A percentile compares a stretch with the other conserved stretches of the same genome.
Conservation (phyloP, 2,797 vertebrate species). For the Enteromius anoplus region DNA sequence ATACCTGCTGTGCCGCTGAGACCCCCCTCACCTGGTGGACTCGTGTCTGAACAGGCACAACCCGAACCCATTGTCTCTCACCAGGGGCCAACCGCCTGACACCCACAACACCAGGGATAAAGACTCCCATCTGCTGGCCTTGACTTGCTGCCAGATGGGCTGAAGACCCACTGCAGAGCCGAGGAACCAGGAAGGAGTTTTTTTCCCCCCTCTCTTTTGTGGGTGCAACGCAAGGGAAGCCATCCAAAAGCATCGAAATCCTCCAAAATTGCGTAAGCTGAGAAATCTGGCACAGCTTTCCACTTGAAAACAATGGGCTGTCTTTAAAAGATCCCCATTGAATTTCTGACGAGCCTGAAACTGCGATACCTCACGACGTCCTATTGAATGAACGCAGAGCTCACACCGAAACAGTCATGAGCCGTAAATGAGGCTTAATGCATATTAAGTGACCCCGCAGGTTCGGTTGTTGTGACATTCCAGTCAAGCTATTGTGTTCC, state of each 20-base stretch:
- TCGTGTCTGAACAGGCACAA: constrained; percentile 80
- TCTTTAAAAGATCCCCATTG: constrained; percentile 9
- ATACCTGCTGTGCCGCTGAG: constrained; percentile 71
- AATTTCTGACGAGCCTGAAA: constrained; percentile 4
- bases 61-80: constrained; percentile 55
- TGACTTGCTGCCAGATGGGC: constrained; percentile 71
- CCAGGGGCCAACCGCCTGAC: constrained; percentile 55
- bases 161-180: constrained; percentile 51
- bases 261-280: constrained; percentile 26
- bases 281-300: background rate
- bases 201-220: background rate
- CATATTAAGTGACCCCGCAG: background rate
- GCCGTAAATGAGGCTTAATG: background rate
- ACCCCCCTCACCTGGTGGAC: constrained; percentile 75
- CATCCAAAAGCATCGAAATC: constrained; percentile 7
- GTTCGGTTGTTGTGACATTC: constrained; percentile 51
- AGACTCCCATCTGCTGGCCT: constrained; percentile 76
- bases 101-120: constrained; percentile 56
- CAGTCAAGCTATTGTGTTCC: constrained; percentile 47
- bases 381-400: background rate
- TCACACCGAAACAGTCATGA: background rate
- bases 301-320: constrained; percentile 22
- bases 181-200: constrained; percentile 23
- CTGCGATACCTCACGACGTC: background rate
- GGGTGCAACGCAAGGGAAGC: constrained; percentile 10